Percentiles rank a stretch among this genome's conserved stretches.
Conservation (phyloP, 2,888 invertebrate species). For the Parnassius glacialis region DNA sequence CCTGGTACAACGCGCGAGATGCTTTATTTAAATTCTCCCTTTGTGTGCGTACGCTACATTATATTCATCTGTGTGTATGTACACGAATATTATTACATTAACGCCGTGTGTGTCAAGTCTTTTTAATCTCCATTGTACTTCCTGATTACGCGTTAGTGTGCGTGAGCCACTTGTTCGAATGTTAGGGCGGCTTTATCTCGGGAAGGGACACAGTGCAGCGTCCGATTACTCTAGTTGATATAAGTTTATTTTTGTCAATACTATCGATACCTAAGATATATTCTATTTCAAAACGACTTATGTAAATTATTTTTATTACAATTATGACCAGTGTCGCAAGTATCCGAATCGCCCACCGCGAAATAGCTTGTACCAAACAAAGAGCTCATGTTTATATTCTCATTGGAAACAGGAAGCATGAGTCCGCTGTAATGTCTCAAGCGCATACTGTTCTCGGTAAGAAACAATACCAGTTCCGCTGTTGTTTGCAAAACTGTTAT, state of each 20-base stretch:
- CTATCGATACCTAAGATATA: slow-evolving; percentile 44
- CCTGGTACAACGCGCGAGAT: slow-evolving; percentile 77
- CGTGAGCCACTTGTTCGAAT: slow-evolving; percentile 80
- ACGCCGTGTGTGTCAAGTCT: slow-evolving; percentile 63
- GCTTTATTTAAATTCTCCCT: slow-evolving; percentile 75
- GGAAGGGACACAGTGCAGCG: slow-evolving; percentile 78
- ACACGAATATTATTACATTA: slow-evolving; percentile 75
- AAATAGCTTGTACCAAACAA: slow-evolving; percentile 33
- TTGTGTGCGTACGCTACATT: slow-evolving; percentile 76
- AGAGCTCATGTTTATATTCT: slow-evolving; percentile 64
- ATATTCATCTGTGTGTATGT: slow-evolving; percentile 66
- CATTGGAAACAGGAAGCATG: slow-evolving; percentile 77
- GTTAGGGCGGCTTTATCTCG: slow-evolving; percentile 78
- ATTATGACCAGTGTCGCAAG: slow-evolving; percentile 22
- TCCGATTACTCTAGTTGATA: slow-evolving; percentile 70
- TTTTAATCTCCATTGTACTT: slow-evolving; percentile 80
- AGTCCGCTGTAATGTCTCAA: slow-evolving; percentile 69
- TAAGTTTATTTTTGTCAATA: slow-evolving; percentile 37
- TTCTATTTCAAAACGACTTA: slow-evolving; percentile 6
- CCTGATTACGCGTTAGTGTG: slow-evolving; percentile 71
- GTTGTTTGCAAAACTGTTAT: slow-evolving; percentile 70
- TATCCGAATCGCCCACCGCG: slow-evolving; percentile 27
- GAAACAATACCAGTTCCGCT: slow-evolving; percentile 78
- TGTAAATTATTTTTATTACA: not conserved
- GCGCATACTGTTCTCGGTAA: slow-evolving; percentile 65